phyloP scores from a whole-genome alignment of 1,140 invertebrate genomes.

The Lucilia cuprina region DNA sequence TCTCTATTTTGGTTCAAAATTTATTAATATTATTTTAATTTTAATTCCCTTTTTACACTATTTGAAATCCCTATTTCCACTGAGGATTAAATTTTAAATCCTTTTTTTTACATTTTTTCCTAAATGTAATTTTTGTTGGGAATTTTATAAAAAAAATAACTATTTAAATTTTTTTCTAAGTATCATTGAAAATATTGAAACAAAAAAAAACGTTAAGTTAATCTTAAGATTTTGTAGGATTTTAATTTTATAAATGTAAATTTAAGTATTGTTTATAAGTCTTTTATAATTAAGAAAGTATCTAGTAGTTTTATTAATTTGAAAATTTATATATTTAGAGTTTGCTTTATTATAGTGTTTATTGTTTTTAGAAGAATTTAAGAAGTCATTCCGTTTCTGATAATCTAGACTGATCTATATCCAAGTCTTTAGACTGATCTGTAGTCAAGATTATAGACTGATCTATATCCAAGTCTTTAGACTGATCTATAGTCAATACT shows the following conservation, averaged over 20 bases:
- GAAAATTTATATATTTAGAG: too few relatives aligned
- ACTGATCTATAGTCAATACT: too few relatives aligned
- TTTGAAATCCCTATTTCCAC: not conserved
- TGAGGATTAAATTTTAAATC: not conserved
- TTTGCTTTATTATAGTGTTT: too few relatives aligned
- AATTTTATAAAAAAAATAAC: conserved; percentile 18
- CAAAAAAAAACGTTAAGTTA: not conserved
- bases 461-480: too few relatives aligned
- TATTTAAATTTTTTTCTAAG: not conserved
- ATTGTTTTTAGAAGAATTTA: too few relatives aligned
- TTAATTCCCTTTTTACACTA: not conserved
- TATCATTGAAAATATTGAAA: not conserved
- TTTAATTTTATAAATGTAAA: conserved; percentile 10
- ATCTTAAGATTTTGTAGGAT: conserved; percentile 36
- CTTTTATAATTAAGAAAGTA: too few relatives aligned
- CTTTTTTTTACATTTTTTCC: not conserved
- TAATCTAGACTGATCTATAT: too few relatives aligned
- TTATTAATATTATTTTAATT: not conserved
- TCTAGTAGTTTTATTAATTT: too few relatives aligned
- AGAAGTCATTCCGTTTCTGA: too few relatives aligned
- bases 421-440: too few relatives aligned
- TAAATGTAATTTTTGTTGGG: conserved; percentile 24
- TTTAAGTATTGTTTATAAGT: too few relatives aligned
- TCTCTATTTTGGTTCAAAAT: not conserved
- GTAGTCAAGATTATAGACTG: too few relatives aligned